phyloP scores from a whole-genome alignment of 2,113 vertebrate genomes.

The Ageneiosus marmoratus region DNA sequence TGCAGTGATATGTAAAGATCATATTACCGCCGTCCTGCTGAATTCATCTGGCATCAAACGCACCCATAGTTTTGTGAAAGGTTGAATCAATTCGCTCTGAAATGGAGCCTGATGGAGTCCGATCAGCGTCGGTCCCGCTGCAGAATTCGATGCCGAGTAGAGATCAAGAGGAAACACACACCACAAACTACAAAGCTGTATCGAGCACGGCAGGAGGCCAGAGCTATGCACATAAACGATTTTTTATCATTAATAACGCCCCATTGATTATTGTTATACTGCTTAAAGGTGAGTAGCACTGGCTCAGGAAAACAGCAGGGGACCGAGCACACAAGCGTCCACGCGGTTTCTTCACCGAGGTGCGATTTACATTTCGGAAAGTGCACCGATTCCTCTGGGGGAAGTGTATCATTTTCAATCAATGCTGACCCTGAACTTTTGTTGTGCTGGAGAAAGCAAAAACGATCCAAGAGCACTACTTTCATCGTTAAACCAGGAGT shows the following conservation, averaged over 20 bases:
- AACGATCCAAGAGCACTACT: conserved; percentile 42
- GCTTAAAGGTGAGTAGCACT: conserved; percentile 75
- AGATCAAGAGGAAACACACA: conserved; percentile 52
- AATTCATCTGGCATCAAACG: conserved; percentile 52
- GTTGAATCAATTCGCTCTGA: conserved; percentile 53
- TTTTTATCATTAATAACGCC: conserved; percentile 76
- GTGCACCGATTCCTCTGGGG: conserved; percentile 69
- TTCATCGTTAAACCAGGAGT: conserved; percentile 33
- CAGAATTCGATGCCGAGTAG: conserved; percentile 55
- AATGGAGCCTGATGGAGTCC: conserved; percentile 38
- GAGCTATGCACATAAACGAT: conserved; percentile 70
- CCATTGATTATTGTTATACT: conserved; percentile 78
- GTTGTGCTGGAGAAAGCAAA: conserved; percentile 62
- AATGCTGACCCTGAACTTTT: conserved; percentile 74
- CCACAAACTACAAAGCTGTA: conserved; percentile 60
- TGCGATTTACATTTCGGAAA: conserved; percentile 79
- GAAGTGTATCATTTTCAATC: conserved; percentile 69
- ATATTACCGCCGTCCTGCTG: conserved; percentile 48
- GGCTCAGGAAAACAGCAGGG: conserved; percentile 53
- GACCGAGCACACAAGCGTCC: conserved; percentile 1
- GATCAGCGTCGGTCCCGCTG: conserved; percentile 23
- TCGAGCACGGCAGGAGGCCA: conserved; percentile 60
- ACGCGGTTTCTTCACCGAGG: conserved; percentile 59
- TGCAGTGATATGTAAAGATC: conserved; percentile 41
- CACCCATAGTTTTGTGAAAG: conserved; percentile 52